Percentiles rank a stretch among this genome's conserved stretches.
Conservation (phyloP, 92 coral and sea anemone genomes). For the Parazoanthus darwini region DNA sequence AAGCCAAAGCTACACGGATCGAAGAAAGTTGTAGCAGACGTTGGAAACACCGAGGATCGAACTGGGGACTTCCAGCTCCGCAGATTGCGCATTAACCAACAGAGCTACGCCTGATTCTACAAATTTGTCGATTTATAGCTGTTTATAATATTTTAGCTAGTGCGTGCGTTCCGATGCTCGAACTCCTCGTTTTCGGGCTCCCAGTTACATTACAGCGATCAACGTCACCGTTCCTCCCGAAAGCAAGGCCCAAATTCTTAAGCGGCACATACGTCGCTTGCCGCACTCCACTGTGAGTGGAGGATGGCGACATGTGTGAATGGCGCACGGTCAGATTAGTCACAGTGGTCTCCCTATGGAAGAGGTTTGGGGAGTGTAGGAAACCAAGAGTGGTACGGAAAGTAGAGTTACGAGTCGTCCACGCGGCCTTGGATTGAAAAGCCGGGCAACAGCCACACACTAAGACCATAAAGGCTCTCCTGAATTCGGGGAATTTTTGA, state of each 20-base stretch:
- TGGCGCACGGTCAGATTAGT: neutral
- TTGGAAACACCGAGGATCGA: too few relatives aligned
- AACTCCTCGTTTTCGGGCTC: neutral
- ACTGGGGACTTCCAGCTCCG: too few relatives aligned
- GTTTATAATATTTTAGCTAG: neutral
- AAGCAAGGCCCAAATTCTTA: neutral
- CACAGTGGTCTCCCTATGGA: neutral
- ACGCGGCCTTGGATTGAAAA: constrained; percentile 1
- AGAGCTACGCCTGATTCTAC: too few relatives aligned
- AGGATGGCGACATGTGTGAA: neutral
- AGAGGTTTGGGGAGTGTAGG: constrained; percentile 1
- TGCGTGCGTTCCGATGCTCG: neutral
- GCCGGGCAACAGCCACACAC: constrained; percentile 46
- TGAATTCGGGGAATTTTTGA: constrained; percentile 69
- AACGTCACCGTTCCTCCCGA: neutral
- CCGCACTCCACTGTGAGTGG: neutral
- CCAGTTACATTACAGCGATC: neutral
- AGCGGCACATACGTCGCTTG: neutral
- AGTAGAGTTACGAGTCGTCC: constrained; percentile 6
- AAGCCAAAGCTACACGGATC: too few relatives aligned
- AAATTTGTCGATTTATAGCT: too few relatives aligned
- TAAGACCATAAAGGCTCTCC: constrained; percentile 48
- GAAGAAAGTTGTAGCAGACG: too few relatives aligned
- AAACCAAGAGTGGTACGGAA: constrained; percentile 7
- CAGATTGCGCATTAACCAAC: too few relatives aligned